Percentiles rank a stretch among this genome's conserved stretches.
Conservation (phyloP, 2,888 invertebrate genomes). For the Tenthredo mesomela region DNA sequence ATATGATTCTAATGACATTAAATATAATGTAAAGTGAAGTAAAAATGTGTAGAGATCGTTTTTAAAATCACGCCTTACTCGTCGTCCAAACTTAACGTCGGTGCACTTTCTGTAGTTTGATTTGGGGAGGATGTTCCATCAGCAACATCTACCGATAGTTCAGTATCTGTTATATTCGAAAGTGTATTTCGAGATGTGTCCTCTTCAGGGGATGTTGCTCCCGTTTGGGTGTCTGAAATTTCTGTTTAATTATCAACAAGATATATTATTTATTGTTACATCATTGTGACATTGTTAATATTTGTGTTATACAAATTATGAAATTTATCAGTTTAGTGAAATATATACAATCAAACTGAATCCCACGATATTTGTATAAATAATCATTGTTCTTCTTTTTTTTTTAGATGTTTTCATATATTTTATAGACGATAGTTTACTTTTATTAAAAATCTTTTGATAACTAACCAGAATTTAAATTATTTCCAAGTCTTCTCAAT, state of each 20-base stretch:
- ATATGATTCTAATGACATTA: neutral
- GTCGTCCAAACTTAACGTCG: conserved; percentile 71
- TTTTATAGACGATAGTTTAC: conserved; percentile 55
- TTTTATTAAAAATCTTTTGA: conserved; percentile 64
- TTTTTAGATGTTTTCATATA: neutral
- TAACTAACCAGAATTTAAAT: conserved; percentile 65
- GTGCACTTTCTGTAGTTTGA: conserved; percentile 69
- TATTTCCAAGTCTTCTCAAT: conserved; percentile 67
- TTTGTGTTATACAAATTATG: neutral
- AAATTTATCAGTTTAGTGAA: neutral
- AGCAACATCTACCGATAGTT: conserved; percentile 70
- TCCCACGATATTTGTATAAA: conserved; percentile 17
- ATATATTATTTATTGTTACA: conserved; percentile 16
- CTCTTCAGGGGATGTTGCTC: conserved; percentile 66
- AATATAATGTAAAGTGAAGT: neutral
- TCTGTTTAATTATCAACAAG: conserved; percentile 59
- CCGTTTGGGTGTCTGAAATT: conserved; percentile 65
- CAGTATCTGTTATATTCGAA: conserved; percentile 67
- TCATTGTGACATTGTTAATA: neutral
- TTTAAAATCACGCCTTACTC: conserved; percentile 67
- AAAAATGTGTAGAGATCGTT: conserved; percentile 13
- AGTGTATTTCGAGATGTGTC: conserved; percentile 67
- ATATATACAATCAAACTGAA: neutral
- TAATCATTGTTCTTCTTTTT: too few species aligned
- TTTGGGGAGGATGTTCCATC: conserved; percentile 73